Evolutionary conservation across 2,888 invertebrate genomes (phyloP), one percentile per base, ranked within the genome.

Genomic region (Heliconius cydno): DNA sequence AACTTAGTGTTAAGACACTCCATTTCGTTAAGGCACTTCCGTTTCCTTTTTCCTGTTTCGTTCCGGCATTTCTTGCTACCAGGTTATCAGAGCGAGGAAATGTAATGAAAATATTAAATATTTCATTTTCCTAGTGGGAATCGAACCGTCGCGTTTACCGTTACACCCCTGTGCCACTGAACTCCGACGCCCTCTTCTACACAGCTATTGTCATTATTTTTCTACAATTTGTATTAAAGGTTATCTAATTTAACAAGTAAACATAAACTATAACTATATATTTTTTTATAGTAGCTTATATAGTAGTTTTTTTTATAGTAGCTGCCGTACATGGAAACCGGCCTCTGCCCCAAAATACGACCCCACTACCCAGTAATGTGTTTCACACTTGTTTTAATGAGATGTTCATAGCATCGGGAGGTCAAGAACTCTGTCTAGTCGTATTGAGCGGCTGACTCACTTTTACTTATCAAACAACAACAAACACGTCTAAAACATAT

Each of bases 341-440:
- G 57, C 15, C 70, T 68, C 2, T 72, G 72, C 30, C 73, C 73
- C 60, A 9, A 73, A 60, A 76, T 52, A 34, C 57, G 22, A 9
- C 30, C 68, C 57, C n/a, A 57, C n/a, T 71, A 13, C 63, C 9
- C 19, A 30, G 10, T 46, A 76, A 70, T 79, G 34, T 76, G 65
- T 79, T 79, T 71, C 77, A 71, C 78, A 79, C 78, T 79, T 66
- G 72, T 67, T 77, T 65, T 71, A 77, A 70, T 34, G 60, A 60
- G 34, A 63, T 46, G 41, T 46, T 74, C 78, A 60, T 46, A 74
- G 74, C 74, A 63, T 81, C 85, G 81, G 85, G 89, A 86, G 92
- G 90, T 92, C 92, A 92, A 91, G 91, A 89, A 89, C 92, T 82
- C 81, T 85, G 91, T 92, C 92, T 93, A 92, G 92, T 89, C 90